Base-by-base conservation (phyloP, 2,888 invertebrate species). In the Pseudoips prasinana region DNA sequence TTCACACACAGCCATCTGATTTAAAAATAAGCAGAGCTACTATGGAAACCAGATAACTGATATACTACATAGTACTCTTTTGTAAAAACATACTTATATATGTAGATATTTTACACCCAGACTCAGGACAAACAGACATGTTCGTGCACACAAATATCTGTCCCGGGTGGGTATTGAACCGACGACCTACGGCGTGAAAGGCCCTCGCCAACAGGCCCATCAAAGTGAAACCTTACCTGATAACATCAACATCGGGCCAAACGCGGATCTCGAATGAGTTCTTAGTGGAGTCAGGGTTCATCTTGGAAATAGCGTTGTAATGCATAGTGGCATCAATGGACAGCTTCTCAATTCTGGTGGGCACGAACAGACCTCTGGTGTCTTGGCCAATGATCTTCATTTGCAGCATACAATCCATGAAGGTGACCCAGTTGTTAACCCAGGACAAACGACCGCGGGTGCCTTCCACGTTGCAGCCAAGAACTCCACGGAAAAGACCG, bases 321-420 rank as follows among this genome's bases (percentile, higher is more conserved):
- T 93, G 93, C 74, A 91, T 90, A 1, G 72, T 77, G 0, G 94
- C 92, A 58, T 94, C 92, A 23, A 96, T 94, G 8, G 90, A 89
- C 0, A 95, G 70, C 58, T 90, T 92, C 56, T 92, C 91, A 17
- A 96, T 92, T 33, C 93, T 90, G 0, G 94, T 95, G 0, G 96
- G 96, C 0, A 96, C 90, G 58, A 92, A 90, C 2, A 96, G 90
- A 1, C 92, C 91, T 11, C 94, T 90, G 0, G 92, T 91, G 46
- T 93, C 92, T 35, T 92, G 89, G 11, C 92, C 91, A 11, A 96
- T 71, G 28, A 96, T 92, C 57, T 92, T 91, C 58, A 95, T 92
- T 76, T 98, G 97, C 7, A 98, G 87, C 92, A 98, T 94, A 19
- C 94, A 94, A 80, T 98, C 97, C 83, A 98, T 91, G 74, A 96